These are phyloP conservation scores for Alligator mississippiensis DNA, from an alignment of 2,113 vertebrate genomes.

Conservation along the genomic window DNA sequence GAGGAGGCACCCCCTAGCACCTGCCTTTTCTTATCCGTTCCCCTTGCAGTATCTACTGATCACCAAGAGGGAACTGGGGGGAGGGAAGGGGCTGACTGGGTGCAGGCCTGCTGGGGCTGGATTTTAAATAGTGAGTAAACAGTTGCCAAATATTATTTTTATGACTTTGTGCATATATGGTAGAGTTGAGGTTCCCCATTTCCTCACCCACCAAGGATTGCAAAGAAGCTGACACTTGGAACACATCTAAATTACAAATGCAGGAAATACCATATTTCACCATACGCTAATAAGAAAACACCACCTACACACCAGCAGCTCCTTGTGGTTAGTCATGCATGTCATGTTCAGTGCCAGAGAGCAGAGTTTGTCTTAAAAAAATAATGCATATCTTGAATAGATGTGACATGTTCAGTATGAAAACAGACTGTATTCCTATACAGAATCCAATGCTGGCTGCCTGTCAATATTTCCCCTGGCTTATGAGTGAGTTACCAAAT, in stretches of 20 bases:
- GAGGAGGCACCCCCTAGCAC: no score
- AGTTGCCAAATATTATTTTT: no score
- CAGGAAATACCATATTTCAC: background rate
- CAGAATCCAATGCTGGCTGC: background rate
- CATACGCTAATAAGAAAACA: background rate
- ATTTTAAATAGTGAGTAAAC: no score
- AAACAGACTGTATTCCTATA: background rate
- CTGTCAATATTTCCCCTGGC: background rate
- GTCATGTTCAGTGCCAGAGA: no score
- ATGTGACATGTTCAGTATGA: no score
- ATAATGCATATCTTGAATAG: background rate
- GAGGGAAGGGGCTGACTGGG: no score
- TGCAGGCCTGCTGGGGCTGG: no score
- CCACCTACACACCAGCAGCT: background rate
- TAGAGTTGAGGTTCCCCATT: background rate
- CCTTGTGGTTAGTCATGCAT: no score
- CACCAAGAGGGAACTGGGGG: no score
- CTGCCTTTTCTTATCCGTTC: no score
- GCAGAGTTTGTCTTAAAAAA: background rate
- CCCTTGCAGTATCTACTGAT: no score
- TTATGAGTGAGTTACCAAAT: background rate
- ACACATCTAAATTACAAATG: background rate
- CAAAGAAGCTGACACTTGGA: background rate
- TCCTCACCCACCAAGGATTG: background rate
- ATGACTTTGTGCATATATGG: no score